These are phyloP conservation scores for Platygyra sinensis DNA, from an alignment of 64 coral and sea anemone genomes.

Conservation along the genomic window DNA sequence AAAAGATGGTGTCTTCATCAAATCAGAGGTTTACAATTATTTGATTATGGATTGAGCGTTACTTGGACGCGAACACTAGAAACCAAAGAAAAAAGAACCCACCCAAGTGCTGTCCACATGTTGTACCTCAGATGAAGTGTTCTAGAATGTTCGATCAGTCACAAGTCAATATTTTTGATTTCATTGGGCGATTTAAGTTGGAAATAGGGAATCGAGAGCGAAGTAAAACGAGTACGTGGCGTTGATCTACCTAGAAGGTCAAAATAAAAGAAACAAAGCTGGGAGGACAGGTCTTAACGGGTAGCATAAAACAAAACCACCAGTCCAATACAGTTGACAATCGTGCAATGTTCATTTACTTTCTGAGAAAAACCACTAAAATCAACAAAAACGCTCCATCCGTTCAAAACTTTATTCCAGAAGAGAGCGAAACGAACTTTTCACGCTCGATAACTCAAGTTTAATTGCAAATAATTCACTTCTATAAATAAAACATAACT, in stretches of 20 bases:
- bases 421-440: neutral
- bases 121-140: neutral
- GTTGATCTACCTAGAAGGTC: conserved; percentile 25
- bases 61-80: neutral
- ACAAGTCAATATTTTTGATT: neutral
- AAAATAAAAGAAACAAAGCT: conserved; percentile 46
- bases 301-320: conserved; percentile 47
- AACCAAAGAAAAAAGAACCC: conserved; percentile 18
- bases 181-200: neutral
- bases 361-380: neutral
- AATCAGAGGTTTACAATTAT: neutral
- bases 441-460: neutral
- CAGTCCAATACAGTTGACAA: conserved; percentile 17
- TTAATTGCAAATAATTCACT: neutral
- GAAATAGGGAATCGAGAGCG: neutral
- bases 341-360: neutral
- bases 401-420: neutral
- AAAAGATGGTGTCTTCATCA: neutral
- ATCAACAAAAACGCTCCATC: neutral
- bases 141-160: neutral
- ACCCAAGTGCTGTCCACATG: conserved; percentile 74
- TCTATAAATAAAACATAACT: conserved; percentile 37
- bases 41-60: neutral
- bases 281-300: conserved; percentile 48
- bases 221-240: conserved; percentile 62